Evolutionary conservation across 1,140 invertebrate species (phyloP), one percentile per base, ranked within the genome.

Genomic region (Oreohelix idahoensis): DNA sequence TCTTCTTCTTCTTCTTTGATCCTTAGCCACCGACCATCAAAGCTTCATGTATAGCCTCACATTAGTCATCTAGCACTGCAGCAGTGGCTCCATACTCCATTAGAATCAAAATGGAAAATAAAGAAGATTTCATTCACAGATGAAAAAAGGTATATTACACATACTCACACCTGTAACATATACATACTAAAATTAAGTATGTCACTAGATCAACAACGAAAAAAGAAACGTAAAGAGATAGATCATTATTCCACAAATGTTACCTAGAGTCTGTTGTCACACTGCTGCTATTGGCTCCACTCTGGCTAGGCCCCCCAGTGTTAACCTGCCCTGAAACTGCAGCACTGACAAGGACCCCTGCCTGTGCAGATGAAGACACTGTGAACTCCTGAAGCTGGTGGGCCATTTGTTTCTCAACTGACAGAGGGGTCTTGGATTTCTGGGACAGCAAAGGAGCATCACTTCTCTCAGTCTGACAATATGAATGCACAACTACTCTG

Each of bases 331-430:
- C 23, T 39, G 45, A 29, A 69, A 53, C n/a, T 80, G 83, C n/a
- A 66, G 69, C 4, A 49, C 38, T 20, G 42, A 4, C 23, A 51
- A 4, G 42, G 26, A 45, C 38, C 11, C 26, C n/a, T 20, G 36
- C 38, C 32, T 76, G 77, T 10, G 13, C 23, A 36, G 75, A 77
- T 15, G 77, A 79, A n/a, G 77, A 79, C 35, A 66, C 49, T 53
- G 85, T 84, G 63, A 93, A 93, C 71, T 92, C 92, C 81, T 91
- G 84, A 49, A 93, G 87, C 82, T 93, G 92, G 77, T 92, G 90
- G 0, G 88, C 92, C 91, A 93, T 93, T 75, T 92, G 91, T 49
- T 87, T 88, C 29, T 93, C 92, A 35, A 93, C 92, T 17, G 81
- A 81, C 36, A 83, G n/a, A 0, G 73, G 45, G 35, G 45, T 51